Conservation (phyloP, 1,140 invertebrate species). For the Procambarus virginalis region DNA sequence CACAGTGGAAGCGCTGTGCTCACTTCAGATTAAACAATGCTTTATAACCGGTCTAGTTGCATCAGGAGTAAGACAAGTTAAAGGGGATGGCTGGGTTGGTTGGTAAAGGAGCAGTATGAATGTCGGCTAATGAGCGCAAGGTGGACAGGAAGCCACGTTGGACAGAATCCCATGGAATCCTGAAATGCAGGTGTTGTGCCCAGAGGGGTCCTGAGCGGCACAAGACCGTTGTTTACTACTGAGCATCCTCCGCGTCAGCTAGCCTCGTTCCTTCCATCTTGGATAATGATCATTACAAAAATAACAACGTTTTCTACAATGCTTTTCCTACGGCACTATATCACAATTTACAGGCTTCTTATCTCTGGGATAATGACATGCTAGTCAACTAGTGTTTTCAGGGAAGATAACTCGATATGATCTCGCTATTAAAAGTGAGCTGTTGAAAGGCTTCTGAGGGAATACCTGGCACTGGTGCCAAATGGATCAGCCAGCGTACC, state of each 20-base stretch:
- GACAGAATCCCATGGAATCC: background rate
- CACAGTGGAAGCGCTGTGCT: no score
- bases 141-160: background rate
- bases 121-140: background rate
- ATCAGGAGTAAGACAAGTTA: no score
- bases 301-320: background rate
- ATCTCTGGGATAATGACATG: no score
- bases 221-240: background rate
- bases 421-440: slow-evolving; percentile 45
- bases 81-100: no score
- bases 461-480: slow-evolving; percentile 59
- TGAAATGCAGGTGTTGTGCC: background rate
- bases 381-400: background rate
- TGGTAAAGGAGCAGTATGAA: no score
- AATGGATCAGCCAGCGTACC: slow-evolving; percentile 57
- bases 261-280: background rate
- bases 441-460: slow-evolving; percentile 54
- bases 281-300: background rate
- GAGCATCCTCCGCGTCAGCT: background rate
- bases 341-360: background rate
- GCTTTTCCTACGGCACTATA: background rate
- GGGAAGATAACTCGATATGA: background rate
- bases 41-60: no score
- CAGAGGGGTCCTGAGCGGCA: background rate
- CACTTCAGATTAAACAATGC: no score